Evolutionary conservation across 2,888 invertebrate species (phyloP).

Genomic region (Rambutsinella grinnellia): DNA sequence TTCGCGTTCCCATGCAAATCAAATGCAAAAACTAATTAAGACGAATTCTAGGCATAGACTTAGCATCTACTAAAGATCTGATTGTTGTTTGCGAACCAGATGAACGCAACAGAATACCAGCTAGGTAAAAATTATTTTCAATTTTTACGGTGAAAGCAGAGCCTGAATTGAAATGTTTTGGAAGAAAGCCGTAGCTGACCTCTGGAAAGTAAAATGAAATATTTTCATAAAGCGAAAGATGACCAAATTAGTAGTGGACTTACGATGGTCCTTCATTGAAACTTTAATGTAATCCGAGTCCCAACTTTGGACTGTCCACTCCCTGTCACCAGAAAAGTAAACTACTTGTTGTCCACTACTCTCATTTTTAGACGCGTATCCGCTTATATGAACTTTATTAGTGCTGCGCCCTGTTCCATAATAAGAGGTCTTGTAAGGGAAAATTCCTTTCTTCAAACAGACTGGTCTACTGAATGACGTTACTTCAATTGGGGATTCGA

Average conservation of each 20-base stretch:
- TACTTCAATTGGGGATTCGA: slow-evolving; percentile 24
- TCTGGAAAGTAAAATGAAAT: slow-evolving; percentile 20
- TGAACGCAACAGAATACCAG: slow-evolving; percentile 22
- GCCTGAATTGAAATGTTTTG: slow-evolving; percentile 30
- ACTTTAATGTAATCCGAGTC: slow-evolving; percentile 18
- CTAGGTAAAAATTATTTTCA: slow-evolving; percentile 20
- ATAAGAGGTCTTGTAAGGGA: slow-evolving; percentile 17
- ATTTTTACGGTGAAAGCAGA: slow-evolving; percentile 34
- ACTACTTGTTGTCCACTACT: slow-evolving; percentile 13
- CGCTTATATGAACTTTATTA: slow-evolving; percentile 20
- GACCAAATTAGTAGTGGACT: too few relatives aligned
- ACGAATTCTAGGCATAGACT: too few relatives aligned
- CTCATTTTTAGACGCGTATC: slow-evolving; percentile 32
- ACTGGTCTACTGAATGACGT: slow-evolving; percentile 26
- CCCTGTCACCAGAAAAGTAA: slow-evolving; percentile 23
- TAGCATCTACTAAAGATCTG: too few relatives aligned
- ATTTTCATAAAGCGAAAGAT: too few relatives aligned
- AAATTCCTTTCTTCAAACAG: slow-evolving; percentile 19
- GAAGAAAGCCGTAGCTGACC: slow-evolving; percentile 27
- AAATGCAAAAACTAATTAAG: too few relatives aligned
- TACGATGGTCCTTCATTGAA: slow-evolving; percentile 10
- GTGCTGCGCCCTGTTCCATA: background rate
- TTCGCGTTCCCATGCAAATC: too few relatives aligned
- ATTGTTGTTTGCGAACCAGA: slow-evolving; percentile 7
- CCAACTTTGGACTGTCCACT: slow-evolving; percentile 27